Evolutionary conservation across 2,888 invertebrate species (phyloP), one percentile per base, ranked within the genome.

Genomic region (Helobdella robusta): DNA sequence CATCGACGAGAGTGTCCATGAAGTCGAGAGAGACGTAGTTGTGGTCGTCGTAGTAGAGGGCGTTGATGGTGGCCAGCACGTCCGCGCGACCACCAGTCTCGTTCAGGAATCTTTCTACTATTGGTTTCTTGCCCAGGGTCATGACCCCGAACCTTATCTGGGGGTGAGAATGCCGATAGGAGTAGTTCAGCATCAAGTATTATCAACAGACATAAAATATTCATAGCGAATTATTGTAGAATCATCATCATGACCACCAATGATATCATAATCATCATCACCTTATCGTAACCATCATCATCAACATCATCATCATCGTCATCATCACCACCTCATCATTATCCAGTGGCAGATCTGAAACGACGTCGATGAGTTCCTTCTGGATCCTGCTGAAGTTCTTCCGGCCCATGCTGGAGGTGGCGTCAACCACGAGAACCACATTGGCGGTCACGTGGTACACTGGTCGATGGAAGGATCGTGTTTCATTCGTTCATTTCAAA

Each of bases 371-470:
- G 1, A 74, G 74, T 64, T 75, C 74, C 68, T 74, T 74, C 4
- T 73, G 68, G 2, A 74, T 70, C 25, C 72, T 61, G 59, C 70
- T 70, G 52, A 66, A 70, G 67, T 67, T 67, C 2, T 40, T 59
- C 0, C 62, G 58, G 4, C 68, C 67, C 59, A 70, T 61, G 34
- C 65, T 62, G 48, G 65, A 59, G 2, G 69, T 65, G 6, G 59
- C 30, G 44, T 67, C 68, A n/a, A 77, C 61, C 15, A 76, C 68
- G 66, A 77, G 76, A 11, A 76, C 69, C 6, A 78, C 67, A 64
- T 78, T 77, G 18, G 73, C 75, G 4, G 66, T 70, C 1, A 74
- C 70, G 0, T 68, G 71, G 65, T 76, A 77, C 5, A 68, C 74
- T 75, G 67, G 3, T 66, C 67, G 25, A 28, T 18, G 44, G 11